Percentiles rank a stretch among this genome's conserved stretches.
Evolutionary conservation across 2,797 vertebrate species (phyloP).

Genomic region (Pseudotriccus pelzelni): DNA sequence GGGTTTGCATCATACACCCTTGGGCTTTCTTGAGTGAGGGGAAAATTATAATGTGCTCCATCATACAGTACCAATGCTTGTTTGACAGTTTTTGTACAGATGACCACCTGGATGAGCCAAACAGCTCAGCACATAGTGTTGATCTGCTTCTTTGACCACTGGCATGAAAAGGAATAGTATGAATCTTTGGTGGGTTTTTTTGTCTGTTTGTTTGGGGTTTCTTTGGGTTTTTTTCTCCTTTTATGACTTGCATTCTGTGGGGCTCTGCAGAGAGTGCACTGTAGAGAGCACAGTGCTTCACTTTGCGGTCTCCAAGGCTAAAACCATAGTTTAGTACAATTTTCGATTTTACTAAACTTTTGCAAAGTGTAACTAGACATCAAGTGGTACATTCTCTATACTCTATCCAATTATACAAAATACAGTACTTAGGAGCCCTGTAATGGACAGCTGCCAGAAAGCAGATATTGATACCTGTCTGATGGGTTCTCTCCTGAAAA

Average conservation of each 20-base stretch:
- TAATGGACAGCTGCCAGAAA: not conserved
- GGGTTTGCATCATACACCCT: rapidly evolving
- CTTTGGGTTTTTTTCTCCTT: not conserved
- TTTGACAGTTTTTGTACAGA: not conserved
- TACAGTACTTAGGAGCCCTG: not conserved
- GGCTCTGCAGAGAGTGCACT: not conserved
- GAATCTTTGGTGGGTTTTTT: not conserved
- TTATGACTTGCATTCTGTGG: not conserved
- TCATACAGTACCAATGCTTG: not conserved
- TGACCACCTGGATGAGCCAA: not conserved
- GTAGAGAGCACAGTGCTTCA: not conserved
- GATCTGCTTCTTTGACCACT: not conserved
- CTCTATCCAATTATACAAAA: not conserved
- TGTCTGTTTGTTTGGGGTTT: rapidly evolving
- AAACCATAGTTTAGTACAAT: not conserved
- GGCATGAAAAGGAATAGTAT: not conserved
- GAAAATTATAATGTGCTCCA: rapidly evolving
- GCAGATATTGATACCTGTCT: not conserved
- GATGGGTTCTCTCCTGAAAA: conserved; percentile 8
- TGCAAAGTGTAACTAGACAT: not conserved
- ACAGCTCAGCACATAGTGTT: not conserved
- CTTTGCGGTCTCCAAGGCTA: not conserved
- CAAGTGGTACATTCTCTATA: not conserved
- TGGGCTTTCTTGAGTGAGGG: not conserved
- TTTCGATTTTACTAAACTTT: not conserved